phyloP scores from a whole-genome alignment of 2,888 invertebrate genomes.

The Caenorhabditis sp. region DNA sequence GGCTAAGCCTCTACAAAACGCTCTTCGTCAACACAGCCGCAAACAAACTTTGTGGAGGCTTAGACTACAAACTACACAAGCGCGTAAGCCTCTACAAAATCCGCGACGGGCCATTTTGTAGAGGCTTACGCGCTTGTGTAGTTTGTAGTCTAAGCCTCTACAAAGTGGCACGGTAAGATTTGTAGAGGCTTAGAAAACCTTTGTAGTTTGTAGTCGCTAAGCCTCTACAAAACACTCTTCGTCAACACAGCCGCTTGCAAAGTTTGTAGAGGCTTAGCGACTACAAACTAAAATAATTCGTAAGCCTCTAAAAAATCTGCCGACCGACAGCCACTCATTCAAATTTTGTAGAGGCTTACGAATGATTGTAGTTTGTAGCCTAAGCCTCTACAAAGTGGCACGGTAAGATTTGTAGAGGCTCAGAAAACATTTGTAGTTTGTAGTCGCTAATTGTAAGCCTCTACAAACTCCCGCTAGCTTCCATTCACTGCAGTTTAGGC shows the following conservation, averaged over 20 bases:
- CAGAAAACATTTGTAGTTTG: neutral
- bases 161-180: neutral
- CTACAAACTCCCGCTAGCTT: neutral
- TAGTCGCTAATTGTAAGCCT: neutral
- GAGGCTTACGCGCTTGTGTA: neutral
- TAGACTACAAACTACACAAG: neutral
- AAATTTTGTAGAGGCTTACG: neutral
- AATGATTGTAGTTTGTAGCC: neutral
- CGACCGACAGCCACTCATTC: no score
- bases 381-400: neutral
- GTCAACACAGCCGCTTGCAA: no score
- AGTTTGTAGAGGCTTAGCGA: neutral
- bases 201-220: neutral
- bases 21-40: no score
- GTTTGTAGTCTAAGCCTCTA: conserved; percentile 11
- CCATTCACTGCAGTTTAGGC: no score
- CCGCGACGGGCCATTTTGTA: neutral
- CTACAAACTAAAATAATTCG: neutral
- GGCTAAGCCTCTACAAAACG: conserved; percentile 2
- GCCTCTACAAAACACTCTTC: neutral
- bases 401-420: neutral
- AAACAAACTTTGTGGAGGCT: neutral
- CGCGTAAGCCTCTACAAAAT: neutral
- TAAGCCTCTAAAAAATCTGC: neutral
- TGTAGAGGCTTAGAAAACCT: no score